Percentiles rank a stretch among this genome's conserved stretches.
phyloP scores from a whole-genome alignment of 2,797 vertebrate species.

The Enteromius fasciolatus region DNA sequence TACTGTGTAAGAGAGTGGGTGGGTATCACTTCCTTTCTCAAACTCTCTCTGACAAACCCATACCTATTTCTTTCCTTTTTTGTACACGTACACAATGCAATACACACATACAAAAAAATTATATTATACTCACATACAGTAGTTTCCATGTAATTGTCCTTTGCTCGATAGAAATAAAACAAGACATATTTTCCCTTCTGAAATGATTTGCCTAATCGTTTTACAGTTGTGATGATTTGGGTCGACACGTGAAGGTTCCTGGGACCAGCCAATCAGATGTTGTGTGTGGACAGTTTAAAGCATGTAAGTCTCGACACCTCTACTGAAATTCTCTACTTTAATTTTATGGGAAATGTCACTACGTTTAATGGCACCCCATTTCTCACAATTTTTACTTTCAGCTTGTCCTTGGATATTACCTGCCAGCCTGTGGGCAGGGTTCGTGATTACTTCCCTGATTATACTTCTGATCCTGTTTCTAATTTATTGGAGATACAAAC shows the following conservation, averaged over 20 bases:
- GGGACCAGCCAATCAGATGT: slow-evolving; percentile 8
- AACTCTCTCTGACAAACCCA: not conserved
- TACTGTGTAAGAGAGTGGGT: not conserved
- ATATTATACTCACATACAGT: not conserved
- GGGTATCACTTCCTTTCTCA: slow-evolving; percentile 15
- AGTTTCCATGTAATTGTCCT: not conserved
- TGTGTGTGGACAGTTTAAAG: slow-evolving; percentile 12
- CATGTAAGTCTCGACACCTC: not conserved
- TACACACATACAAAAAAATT: not conserved
- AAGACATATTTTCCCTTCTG: not conserved
- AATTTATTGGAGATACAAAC: slow-evolving; percentile 63
- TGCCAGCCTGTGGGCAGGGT: slow-evolving; percentile 71
- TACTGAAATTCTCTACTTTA: not conserved
- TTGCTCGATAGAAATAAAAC: not conserved
- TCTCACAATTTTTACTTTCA: slow-evolving; percentile 43
- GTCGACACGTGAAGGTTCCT: not conserved
- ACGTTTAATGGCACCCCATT: not conserved
- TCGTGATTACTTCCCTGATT: slow-evolving; percentile 65
- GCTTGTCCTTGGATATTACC: slow-evolving; percentile 71
- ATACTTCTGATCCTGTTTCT: slow-evolving; percentile 52
- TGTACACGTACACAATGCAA: not conserved
- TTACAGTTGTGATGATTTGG: slow-evolving; percentile 35
- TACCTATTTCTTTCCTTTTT: not conserved
- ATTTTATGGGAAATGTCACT: not conserved
- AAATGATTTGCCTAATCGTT: not conserved